A percentile compares a stretch with the other conserved stretches of the same genome.
These are phyloP conservation scores for Cygnus olor DNA, from an alignment of 2,797 vertebrate genomes.

Conservation along the genomic window DNA sequence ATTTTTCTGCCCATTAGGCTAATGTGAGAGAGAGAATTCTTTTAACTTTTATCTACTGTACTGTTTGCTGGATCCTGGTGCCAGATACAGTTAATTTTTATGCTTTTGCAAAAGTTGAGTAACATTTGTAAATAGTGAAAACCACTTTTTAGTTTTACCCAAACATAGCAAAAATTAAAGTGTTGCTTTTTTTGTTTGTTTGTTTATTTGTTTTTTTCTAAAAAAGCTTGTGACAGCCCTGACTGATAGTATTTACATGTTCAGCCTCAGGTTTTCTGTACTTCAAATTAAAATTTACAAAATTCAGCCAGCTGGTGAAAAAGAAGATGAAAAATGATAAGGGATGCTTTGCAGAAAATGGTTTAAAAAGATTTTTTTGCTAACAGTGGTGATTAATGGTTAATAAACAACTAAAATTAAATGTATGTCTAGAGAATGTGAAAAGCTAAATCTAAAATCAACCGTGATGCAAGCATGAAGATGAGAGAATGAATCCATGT, in stretches of 20 bases:
- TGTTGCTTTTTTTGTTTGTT: too few species aligned
- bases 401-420: not conserved
- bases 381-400: not conserved
- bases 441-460: not conserved
- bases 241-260: not conserved
- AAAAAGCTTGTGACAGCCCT: not conserved
- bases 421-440: not conserved
- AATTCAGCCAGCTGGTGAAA: not conserved
- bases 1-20: not conserved
- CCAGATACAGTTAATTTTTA: not conserved
- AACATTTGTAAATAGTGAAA: not conserved
- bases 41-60: not conserved
- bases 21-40: not conserved
- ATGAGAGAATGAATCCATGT: not conserved
- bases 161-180: not conserved
- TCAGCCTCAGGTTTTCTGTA: not conserved
- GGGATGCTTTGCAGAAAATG: not conserved
- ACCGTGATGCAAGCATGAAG: rapidly evolving
- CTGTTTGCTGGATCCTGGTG: not conserved
- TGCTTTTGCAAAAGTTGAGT: not conserved
- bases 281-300: not conserved
- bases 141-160: not conserved
- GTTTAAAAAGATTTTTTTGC: not conserved
- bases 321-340: not conserved
- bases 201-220: too few species aligned